Evolutionary conservation across 2,113 vertebrate genomes (phyloP).

Genomic region (Gallinago paraguaiae): DNA sequence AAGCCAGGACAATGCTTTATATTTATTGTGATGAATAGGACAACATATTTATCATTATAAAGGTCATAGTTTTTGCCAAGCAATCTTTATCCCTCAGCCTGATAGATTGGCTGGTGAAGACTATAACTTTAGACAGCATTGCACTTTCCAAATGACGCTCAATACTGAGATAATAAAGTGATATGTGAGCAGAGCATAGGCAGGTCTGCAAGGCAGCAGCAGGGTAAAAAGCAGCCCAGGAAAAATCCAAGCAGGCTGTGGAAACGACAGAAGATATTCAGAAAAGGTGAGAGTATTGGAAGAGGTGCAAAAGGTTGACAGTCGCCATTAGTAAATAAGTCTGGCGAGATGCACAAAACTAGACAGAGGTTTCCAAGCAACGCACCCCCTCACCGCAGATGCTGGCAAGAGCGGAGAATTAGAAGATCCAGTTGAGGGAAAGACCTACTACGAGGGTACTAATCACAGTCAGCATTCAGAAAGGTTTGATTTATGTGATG

Average conservation of each 20-base stretch:
- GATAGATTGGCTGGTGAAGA: not conserved
- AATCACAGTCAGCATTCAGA: not conserved
- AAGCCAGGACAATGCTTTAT: not conserved
- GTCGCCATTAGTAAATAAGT: not conserved
- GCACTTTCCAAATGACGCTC: not conserved
- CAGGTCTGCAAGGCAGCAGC: not conserved
- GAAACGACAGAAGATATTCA: not conserved
- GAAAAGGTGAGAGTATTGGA: not conserved
- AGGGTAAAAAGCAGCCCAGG: not conserved
- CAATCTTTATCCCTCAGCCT: constrained; percentile 1
- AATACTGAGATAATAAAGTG: not conserved
- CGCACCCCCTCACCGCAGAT: not conserved
- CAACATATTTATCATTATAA: constrained; percentile 26
- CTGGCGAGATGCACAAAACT: not conserved
- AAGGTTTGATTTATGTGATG: not conserved
- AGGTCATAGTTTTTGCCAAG: constrained; percentile 26
- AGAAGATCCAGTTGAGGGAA: not conserved
- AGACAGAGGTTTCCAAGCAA: not conserved
- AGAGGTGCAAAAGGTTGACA: not conserved
- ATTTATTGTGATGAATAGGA: constrained; percentile 16
- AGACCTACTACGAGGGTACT: not conserved
- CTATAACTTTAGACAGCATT: not conserved
- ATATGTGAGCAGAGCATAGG: not conserved
- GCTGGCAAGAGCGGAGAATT: not conserved
- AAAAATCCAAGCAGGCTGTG: not conserved